Evolutionary conservation across 2,888 invertebrate species (phyloP), one percentile per base, ranked within the genome.

Genomic region (Leptopilina myrica): DNA sequence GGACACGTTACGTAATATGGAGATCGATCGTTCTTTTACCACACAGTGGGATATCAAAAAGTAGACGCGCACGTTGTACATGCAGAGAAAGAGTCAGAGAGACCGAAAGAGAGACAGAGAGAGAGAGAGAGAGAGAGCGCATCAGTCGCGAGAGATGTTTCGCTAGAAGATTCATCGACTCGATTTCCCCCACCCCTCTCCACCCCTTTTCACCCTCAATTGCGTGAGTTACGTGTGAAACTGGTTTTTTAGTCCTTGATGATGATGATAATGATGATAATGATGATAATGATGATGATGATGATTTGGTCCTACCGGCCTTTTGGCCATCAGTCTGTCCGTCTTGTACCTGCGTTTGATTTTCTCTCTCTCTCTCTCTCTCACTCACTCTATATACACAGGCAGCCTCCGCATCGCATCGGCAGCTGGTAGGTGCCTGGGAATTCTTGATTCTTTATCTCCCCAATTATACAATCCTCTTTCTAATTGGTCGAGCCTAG

Each of bases 401-500:
- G 62, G n/a, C 76, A 64, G 76, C 80, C 64, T 79, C 76, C 53
- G 76, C 75, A 81, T 76, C 87, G 67, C 75, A 81, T 76, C 87
- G 85, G 90, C 90, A 89, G 90, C 89, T 89, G 90, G 88, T 88
- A 87, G 88, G 87, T 89, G 89, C 87, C 87, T 89, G 89, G 85
- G 89, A 90, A 90, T 88, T 86, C 87, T 87, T 85, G 88, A 88
- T 88, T 89, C 89, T 90, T 90, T 89, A 90, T 89, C 89, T 88
- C 84, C 85, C 88, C 90, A 90, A 91, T 91, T 91, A 90, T 88
- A 87, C 87, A 88, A 89, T 88, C 88, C 86, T 86, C 85, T 84
- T 86, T 87, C 88, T 90, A 90, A 90, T 90, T 89, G 89, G 86
- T 84, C 82, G 83, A 80, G 49, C 80, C 85, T 79, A 81, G 80